Conservation (phyloP, 2,113 vertebrate genomes). For the Psilopogon haemacephalus region DNA sequence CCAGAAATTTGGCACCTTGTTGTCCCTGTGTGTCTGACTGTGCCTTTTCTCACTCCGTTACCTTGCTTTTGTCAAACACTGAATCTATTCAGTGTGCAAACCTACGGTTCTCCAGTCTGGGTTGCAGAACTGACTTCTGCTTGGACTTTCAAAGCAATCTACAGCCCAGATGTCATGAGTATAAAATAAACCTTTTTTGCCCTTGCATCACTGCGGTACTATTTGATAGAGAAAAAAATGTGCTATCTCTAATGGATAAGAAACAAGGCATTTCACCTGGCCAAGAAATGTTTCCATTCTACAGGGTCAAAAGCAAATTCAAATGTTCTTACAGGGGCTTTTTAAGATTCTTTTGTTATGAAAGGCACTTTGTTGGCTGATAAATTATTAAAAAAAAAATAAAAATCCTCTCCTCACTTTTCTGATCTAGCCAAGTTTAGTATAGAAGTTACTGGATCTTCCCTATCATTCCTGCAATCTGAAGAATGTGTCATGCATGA, state of each 20-base stretch:
- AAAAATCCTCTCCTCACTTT: neutral
- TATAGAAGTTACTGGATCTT: neutral
- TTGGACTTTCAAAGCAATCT: neutral
- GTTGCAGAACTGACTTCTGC: neutral
- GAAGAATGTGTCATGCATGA: rapidly evolving
- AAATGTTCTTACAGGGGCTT: neutral
- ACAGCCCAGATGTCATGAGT: neutral
- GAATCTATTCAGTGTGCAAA: rapidly evolving
- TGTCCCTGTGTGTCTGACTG: neutral
- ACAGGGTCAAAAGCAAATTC: neutral
- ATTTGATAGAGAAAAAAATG: neutral
- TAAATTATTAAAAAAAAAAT: neutral
- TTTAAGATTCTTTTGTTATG: neutral
- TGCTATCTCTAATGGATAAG: neutral
- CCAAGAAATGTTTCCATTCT: neutral
- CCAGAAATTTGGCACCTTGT: neutral
- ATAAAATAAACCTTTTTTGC: neutral
- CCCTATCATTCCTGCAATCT: neutral
- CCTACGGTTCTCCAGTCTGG: rapidly evolving
- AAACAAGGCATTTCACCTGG: neutral
- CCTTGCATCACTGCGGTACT: neutral
- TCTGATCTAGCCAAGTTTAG: neutral
- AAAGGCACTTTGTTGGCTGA: neutral
- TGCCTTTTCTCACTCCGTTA: neutral
- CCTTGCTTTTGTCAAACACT: neutral